Evolutionary conservation across 1,140 invertebrate species (phyloP).

Genomic region (Rhizoglyphus robini): DNA sequence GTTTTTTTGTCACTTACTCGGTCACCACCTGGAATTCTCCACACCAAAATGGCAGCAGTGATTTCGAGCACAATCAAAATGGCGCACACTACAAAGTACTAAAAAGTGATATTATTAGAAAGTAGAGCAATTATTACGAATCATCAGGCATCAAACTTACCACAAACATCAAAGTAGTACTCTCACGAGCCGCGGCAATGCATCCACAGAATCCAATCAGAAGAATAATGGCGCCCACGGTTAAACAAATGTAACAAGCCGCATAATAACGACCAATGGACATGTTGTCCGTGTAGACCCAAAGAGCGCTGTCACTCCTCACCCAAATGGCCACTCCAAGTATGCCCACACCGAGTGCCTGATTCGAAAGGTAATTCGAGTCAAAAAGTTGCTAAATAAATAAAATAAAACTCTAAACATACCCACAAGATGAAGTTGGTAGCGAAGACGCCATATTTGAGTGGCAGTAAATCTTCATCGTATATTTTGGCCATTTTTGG

Average conservation of each 20-base stretch:
- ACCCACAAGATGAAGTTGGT: constrained; percentile 26
- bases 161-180: constrained; percentile 26
- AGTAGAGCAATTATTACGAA: constrained; percentile 15
- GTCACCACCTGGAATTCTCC: constrained; percentile 28
- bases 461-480: not conserved
- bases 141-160: too few species aligned
- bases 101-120: constrained; percentile 11
- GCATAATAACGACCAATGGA: constrained; percentile 27
- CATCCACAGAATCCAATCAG: constrained; percentile 29
- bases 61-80: constrained; percentile 27
- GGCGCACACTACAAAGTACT: constrained; percentile 26
- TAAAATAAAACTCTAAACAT: not conserved
- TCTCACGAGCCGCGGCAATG: constrained; percentile 27
- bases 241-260: constrained; percentile 27
- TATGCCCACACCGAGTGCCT: constrained; percentile 27
- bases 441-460: constrained; percentile 25
- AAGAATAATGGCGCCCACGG: constrained; percentile 25
- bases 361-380: not conserved
- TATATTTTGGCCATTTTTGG: not conserved
- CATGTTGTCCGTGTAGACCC: constrained; percentile 26
- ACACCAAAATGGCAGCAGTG: constrained; percentile 25
- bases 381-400: not conserved
- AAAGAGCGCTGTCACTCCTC: constrained; percentile 26
- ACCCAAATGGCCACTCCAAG: constrained; percentile 26
- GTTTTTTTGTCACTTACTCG: constrained; percentile 20